A percentile compares a stretch with the other conserved stretches of the same genome.
phyloP scores from a whole-genome alignment of 2,797 vertebrate species.

The Lepidocolaptes lacrymiger region DNA sequence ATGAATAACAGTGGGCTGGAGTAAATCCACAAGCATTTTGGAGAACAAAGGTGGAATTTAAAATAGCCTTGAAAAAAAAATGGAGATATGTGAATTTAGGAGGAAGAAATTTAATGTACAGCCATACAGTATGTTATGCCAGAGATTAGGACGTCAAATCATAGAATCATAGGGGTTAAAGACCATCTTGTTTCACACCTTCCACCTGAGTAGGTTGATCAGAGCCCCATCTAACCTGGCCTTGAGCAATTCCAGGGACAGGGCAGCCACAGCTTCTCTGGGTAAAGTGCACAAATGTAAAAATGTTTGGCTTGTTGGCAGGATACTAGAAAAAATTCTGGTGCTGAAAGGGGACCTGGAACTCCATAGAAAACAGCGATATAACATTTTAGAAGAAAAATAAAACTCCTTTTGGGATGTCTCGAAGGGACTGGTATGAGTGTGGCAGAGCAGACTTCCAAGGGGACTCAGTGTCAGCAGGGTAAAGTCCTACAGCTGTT shows the following conservation, averaged over 20 bases:
- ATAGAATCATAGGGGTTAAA: background rate
- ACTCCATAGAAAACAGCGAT: background rate
- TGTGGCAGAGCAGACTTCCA: background rate
- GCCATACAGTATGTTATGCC: background rate
- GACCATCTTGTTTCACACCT: background rate
- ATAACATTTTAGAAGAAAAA: background rate
- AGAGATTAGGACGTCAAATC: background rate
- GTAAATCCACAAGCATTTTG: background rate
- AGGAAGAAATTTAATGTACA: background rate
- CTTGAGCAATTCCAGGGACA: background rate
- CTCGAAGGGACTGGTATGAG: background rate
- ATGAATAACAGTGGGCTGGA: background rate
- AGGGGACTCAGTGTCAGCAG: background rate
- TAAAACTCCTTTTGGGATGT: background rate
- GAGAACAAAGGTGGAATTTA: background rate
- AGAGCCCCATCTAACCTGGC: background rate
- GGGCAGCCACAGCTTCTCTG: background rate
- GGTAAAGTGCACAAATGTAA: background rate
- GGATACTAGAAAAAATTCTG: background rate
- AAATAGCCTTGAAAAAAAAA: background rate
- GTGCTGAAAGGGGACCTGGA: background rate
- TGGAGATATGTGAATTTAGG: background rate
- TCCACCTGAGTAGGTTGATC: background rate
- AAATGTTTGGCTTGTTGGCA: background rate
- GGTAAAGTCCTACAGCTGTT: background rate